Base-by-base conservation (phyloP, 2,888 invertebrate species). In the Caenorhabditis zanzibari region DNA sequence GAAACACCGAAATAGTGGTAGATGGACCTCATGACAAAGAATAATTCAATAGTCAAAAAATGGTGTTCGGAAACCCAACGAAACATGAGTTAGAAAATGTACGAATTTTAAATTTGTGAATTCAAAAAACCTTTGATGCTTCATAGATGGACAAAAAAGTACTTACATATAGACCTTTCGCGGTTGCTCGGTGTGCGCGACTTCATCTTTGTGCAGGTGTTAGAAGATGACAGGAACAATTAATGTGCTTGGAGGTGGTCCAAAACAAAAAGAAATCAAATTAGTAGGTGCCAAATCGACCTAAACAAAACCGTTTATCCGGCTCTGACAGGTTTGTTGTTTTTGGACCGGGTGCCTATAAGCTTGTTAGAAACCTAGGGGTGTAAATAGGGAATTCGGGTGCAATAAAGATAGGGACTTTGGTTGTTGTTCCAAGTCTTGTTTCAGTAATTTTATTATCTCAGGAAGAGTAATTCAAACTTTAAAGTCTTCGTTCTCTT, bases 151-250 rank as follows among this genome's bases (percentile, higher is more conserved):
- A 28, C n/a, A n/a, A 61, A 74, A 77, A 79, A 71, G 64, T 35
- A 79, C 79, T 79, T 38, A 79, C 79, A 6, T 24, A 59, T 64
- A 1, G 71, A 24, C 47, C 22, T 52, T 49, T 38, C 68, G 63
- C 56, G 52, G 64, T 47, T 69, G 12, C 54, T 59, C 28, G 71
- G 79, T 32, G 79, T 71, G 24, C 71, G 71, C 28, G 71, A 47
- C 71, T 71, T 71, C 79, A 79, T 79, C 28, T 58, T 35, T 52
- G 41, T 61, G 56, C 79, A 79, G 79, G 79, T 79, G 79, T 59
- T 19, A 32, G 19, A 38, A 41, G 69, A 54, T 56, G 41, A 52
- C 28, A 28, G 54, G 44, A 69, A 44, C 61, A 71, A 79, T 79
- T 79, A 71, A 52, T n/a, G n/a, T n/a, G n/a, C n/a, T 56, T 64